Percentiles rank a stretch among this genome's conserved stretches.
These are phyloP conservation scores for Camarhynchus parvulus DNA, from an alignment of 2,113 vertebrate genomes.

Conservation along the genomic window DNA sequence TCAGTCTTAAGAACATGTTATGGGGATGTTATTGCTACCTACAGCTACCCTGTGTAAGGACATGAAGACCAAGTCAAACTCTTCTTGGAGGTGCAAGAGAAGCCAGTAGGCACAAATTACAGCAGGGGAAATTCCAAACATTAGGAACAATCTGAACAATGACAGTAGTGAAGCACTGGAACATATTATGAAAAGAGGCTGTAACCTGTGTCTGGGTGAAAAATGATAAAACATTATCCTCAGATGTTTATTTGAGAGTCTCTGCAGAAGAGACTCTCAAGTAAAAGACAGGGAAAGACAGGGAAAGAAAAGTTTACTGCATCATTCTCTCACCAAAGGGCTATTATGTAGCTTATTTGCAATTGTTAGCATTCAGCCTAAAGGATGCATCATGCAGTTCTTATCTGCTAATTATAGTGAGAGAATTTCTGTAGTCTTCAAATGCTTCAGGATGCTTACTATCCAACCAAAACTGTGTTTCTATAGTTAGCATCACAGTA, in stretches of 20 bases:
- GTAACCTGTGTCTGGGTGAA: not conserved
- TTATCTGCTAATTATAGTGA: constrained; percentile 20
- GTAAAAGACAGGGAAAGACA: not conserved
- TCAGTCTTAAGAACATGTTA: not conserved
- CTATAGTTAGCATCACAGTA: not conserved
- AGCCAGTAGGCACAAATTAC: not conserved
- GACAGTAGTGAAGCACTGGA: not conserved
- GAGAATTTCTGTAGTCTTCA: not conserved
- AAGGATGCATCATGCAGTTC: not conserved
- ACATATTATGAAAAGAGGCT: not conserved
- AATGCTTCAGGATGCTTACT: not conserved
- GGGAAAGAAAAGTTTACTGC: not conserved
- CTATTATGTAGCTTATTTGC: not conserved
- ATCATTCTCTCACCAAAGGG: not conserved
- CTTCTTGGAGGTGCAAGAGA: not conserved
- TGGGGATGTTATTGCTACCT: not conserved
- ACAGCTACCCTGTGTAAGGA: not conserved
- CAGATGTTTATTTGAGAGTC: not conserved
- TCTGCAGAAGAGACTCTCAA: not conserved
- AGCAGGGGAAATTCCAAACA: not conserved
- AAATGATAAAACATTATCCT: not conserved
- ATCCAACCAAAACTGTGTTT: not conserved
- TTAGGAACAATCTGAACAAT: not conserved
- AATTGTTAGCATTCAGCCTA: not conserved
- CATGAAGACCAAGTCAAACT: not conserved